phyloP scores from a whole-genome alignment of 2,113 vertebrate genomes.

The Microcebus ravelobensis region DNA sequence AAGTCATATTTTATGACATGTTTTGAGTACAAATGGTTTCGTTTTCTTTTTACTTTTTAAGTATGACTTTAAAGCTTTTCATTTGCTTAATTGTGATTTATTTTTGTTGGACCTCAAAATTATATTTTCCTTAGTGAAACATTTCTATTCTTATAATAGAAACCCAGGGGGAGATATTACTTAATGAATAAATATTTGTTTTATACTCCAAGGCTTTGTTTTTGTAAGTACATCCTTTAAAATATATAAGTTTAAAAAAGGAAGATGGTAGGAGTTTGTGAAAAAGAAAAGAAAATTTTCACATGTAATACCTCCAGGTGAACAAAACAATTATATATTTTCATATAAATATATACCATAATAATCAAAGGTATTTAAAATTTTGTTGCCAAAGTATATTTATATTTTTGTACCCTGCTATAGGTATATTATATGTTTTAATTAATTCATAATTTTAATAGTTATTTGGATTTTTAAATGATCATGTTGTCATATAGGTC shows the following conservation, averaged over 20 bases:
- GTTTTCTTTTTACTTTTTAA: not conserved
- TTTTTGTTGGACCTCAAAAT: not conserved
- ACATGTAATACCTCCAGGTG: not conserved
- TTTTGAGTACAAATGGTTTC: not conserved
- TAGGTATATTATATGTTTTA: not conserved
- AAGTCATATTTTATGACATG: not conserved
- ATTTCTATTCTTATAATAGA: not conserved
- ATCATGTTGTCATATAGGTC: not conserved
- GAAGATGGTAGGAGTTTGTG: not conserved
- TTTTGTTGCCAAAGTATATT: conserved; percentile 28
- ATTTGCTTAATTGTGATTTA: conserved; percentile 30
- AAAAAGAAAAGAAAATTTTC: not conserved
- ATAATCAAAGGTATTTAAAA: conserved; percentile 7
- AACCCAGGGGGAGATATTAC: not conserved
- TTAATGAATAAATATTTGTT: not conserved
- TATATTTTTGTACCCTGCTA: not conserved
- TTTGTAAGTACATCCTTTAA: conserved; percentile 6
- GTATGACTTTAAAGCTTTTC: not conserved
- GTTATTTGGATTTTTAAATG: conserved; percentile 18
- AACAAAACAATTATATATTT: not conserved
- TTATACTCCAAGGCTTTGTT: not conserved
- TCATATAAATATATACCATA: not conserved
- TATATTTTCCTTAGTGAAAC: not conserved
- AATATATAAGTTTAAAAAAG: not conserved
- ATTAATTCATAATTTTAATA: conserved; percentile 15